Base-by-base conservation (phyloP, 2,113 vertebrate species). In the Motacilla alba region DNA sequence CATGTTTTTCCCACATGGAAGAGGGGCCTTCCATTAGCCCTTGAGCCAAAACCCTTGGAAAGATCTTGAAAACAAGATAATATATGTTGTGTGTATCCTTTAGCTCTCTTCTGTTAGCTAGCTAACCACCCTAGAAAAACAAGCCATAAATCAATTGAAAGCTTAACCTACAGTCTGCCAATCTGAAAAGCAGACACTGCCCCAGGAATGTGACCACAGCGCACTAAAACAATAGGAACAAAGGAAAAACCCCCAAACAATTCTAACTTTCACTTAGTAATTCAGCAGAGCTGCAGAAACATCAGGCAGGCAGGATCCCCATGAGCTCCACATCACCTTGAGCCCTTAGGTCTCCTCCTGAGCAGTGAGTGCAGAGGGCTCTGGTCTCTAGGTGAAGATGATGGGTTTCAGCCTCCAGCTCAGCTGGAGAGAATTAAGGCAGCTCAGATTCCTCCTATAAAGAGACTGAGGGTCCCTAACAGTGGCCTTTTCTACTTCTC, bases 121-220 rank as follows among this genome's bases (percentile, higher is more conserved):
- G 68, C 83, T 90, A 88, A 77, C 53, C 66, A 77, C 81, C 62
- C 73, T 64, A 72, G 35, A 52, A 95, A 94, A 93, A 93, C 70
- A 97, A 95, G 55, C 53, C 76, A 89, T 96, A 93, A 96, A 96
- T 95, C 94, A 96, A 76, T 20, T 26, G 81, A 53, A 87, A 92
- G 62, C 62, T 87, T 83, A 83, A 83, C 70, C 43, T 84, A 67
- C 63, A 69, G n/a, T 41, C 67, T 62, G 62, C 75, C 93, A 91
- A 83, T 82, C 91, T 80, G 91, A 82, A 91, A 93, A 95, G 62
- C 87, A 94, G 87, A n/a, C 83, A 52, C 59, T 77, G 80, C 79
- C 77, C 72, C 33, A 53, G 90, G 92, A 96, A 93, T 52, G 47
- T 20, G 55, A 52, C 88, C 6, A 10, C 72, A 70, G 75, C 83